Base-by-base conservation (phyloP, 2,113 vertebrate genomes). In the Ophthalmotilapia sp. region DNA sequence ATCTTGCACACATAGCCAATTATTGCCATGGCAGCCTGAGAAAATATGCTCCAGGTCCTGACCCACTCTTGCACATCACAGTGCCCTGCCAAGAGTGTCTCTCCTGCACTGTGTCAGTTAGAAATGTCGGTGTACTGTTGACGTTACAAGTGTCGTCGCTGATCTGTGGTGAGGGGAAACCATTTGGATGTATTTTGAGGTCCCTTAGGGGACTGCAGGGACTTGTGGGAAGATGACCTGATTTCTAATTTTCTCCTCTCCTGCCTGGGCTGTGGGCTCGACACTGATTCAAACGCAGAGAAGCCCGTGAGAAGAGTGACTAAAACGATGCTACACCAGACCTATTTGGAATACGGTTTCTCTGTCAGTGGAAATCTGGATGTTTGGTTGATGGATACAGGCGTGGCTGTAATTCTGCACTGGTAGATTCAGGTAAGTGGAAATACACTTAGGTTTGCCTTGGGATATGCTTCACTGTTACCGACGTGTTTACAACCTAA, bases 201-300 rank as follows among this genome's bases (percentile, higher is more conserved):
- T 95, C 94, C 93, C 95, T 86, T 80, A 80, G 91, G 94, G 94
- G 90, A 91, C 90, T 93, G 94, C 93, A 92, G 89, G 86, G 94
- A 95, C 95, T 93, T 94, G 92, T 94, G 95, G 91, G 94, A 93
- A 94, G 95, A 94, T 96, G 95, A 96, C 95, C 95, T 96, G 93
- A 91, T 95, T 96, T 96, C 93, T 90, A 90, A 95, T 94, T 94
- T 90, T 93, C 91, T 94, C 89, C 79, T 92, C 91, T 90, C 80
- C 90, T 92, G 91, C 86, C 90, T 88, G 83, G 49, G 90, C 90
- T 93, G 79, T 82, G 80, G 90, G 86, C 68, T 90, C 17, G 80
- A 87, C 42, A 81, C 91, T 82, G 89, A 81, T 89, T 86, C 90
- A 31, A 88, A 90, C 73, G 29, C 38, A 93, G 86, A 91, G 88